Conservation (phyloP, 2,113 vertebrate genomes). For the Daboia siamensis region DNA sequence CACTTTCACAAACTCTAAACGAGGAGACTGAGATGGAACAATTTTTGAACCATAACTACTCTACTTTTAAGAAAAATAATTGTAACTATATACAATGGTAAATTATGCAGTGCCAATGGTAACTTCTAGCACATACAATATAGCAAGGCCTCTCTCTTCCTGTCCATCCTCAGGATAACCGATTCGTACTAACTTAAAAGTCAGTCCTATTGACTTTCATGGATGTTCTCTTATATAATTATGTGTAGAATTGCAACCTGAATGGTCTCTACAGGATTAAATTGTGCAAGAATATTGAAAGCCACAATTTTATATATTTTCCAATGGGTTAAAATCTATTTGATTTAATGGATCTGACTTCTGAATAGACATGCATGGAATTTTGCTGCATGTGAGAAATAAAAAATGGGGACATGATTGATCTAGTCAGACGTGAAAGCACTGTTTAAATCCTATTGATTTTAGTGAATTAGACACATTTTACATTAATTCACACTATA, state of each 20-base stretch:
- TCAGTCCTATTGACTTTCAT: not conserved
- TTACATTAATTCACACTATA: conserved; percentile 8
- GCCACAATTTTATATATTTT: not conserved
- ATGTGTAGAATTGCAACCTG: not conserved
- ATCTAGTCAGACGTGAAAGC: not conserved
- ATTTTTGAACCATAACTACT: not conserved
- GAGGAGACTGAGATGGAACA: not conserved
- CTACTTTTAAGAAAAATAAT: not conserved
- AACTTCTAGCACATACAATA: not conserved
- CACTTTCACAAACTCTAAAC: not conserved
- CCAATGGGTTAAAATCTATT: not conserved
- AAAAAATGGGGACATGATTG: not conserved
- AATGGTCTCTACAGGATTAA: not conserved
- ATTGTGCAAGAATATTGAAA: not conserved
- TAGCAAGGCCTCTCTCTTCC: not conserved
- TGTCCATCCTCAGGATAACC: not conserved
- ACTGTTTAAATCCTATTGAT: not conserved
- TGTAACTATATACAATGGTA: not conserved
- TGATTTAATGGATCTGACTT: not conserved
- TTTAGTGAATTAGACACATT: not conserved
- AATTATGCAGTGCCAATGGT: not conserved
- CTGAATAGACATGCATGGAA: not conserved
- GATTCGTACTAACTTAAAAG: not conserved
- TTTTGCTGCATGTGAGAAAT: not conserved
- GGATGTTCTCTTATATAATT: not conserved